phyloP scores from a whole-genome alignment of 2,113 vertebrate species.

The Oxygymnocypris stewartii region DNA sequence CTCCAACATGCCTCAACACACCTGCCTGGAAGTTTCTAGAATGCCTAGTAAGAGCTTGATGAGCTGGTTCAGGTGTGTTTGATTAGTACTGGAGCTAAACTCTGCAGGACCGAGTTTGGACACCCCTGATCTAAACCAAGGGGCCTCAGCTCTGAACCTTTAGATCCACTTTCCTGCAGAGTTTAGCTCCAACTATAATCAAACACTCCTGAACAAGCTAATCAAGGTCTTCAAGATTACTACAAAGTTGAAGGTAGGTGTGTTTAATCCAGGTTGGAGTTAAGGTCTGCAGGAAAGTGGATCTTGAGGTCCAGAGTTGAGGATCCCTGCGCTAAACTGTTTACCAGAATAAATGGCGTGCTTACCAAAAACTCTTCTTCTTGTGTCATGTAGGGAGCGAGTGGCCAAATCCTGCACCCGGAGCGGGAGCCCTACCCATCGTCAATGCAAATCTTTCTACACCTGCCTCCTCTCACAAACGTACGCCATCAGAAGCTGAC shows the following conservation, averaged over 20 bases:
- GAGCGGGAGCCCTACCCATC: conserved; percentile 55
- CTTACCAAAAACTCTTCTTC: not conserved
- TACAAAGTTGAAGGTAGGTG: not conserved
- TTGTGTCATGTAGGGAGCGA: conserved; percentile 65
- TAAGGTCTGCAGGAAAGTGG: not conserved
- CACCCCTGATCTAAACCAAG: not conserved
- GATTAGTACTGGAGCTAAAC: not conserved
- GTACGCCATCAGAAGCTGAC: conserved; percentile 95
- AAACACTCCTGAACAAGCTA: not conserved
- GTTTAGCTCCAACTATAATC: not conserved
- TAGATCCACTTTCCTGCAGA: not conserved
- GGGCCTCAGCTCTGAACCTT: not conserved
- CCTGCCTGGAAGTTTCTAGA: no score
- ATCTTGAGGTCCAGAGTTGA: not conserved
- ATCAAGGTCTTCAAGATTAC: not conserved
- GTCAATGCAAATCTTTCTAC: conserved; percentile 47
- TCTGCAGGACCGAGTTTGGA: not conserved
- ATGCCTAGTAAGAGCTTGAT: no score
- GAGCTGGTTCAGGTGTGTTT: not conserved
- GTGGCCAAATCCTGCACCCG: conserved; percentile 66
- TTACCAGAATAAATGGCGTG: not conserved
- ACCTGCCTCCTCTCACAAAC: conserved; percentile 75
- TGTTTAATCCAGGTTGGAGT: not conserved
- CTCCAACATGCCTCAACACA: no score
- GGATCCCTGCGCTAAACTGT: not conserved